These are phyloP conservation scores for Drosophila meridiana DNA, from an alignment of 2,888 invertebrate species.

Conservation along the genomic window DNA sequence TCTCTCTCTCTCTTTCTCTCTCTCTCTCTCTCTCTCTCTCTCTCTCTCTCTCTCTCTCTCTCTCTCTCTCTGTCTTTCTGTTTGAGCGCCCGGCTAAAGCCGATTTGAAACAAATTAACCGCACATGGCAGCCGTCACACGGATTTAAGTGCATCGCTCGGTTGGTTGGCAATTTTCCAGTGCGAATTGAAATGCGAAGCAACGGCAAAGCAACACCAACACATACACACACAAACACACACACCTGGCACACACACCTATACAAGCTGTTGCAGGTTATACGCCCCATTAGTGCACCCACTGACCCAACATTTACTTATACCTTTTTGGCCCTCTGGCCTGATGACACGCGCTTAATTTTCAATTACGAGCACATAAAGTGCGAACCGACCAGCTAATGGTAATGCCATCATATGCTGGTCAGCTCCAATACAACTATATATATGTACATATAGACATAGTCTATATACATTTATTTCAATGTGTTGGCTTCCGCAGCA, in stretches of 20 bases:
- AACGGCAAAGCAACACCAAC: not conserved
- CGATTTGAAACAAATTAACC: conserved; percentile 77
- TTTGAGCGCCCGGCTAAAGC: conserved; percentile 39
- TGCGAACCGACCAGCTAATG: conserved; percentile 42
- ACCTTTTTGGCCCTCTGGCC: conserved; percentile 16
- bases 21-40: not conserved
- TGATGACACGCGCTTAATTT: conserved; percentile 75
- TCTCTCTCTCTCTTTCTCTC: not conserved
- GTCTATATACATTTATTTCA: not conserved
- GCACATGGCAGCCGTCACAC: conserved; percentile 67
- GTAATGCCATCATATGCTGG: conserved; percentile 62
- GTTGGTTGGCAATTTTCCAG: conserved; percentile 70
- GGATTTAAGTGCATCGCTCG: conserved; percentile 69
- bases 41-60: not conserved
- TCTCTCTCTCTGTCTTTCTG: not conserved
- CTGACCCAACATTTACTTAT: conserved; percentile 7
- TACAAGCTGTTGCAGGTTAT: conserved; percentile 7
- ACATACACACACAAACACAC: not conserved
- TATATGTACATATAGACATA: conserved; percentile 2
- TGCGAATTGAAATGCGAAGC: conserved; percentile 45
- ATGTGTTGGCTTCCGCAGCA: conserved; percentile 1
- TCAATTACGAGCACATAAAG: conserved; percentile 73
- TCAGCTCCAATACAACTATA: conserved; percentile 28
- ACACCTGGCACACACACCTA: conserved; percentile 12
- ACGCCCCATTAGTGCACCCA: conserved; percentile 13